A percentile compares a stretch with the other conserved stretches of the same genome.
Evolutionary conservation across 1,140 invertebrate species (phyloP).

Genomic region (Drosophila aff.): DNA sequence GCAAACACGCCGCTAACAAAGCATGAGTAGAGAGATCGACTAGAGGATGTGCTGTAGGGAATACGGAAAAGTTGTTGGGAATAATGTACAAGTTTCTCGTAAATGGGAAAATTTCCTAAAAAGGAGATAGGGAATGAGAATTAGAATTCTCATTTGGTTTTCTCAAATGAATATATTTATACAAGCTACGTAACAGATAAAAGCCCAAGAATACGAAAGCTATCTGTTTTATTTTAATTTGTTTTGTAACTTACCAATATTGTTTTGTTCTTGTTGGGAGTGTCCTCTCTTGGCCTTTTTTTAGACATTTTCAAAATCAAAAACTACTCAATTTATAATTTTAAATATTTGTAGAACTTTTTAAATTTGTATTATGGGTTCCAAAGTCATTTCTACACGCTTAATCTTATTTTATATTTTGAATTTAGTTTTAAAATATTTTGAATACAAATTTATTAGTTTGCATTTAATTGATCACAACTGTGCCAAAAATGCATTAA

Average conservation of each 20-base stretch:
- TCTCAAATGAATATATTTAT: neutral
- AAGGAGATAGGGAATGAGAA: neutral
- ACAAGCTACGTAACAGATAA: neutral
- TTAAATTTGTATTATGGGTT: no score
- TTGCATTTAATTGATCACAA: neutral
- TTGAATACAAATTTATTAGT: no score
- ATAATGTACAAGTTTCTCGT: neutral
- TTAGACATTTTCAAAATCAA: no score
- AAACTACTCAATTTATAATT: no score
- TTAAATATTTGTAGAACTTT: no score
- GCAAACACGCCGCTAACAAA: slow-evolving; percentile 27
- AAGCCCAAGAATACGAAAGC: neutral
- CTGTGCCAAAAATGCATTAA: neutral
- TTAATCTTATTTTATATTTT: no score
- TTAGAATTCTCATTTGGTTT: neutral
- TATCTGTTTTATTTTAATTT: neutral
- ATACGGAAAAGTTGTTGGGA: neutral
- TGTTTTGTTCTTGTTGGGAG: no score
- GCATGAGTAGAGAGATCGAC: slow-evolving; percentile 17
- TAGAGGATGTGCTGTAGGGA: slow-evolving; percentile 11
- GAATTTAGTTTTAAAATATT: no score
- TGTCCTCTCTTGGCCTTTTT: no score
- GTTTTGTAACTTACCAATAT: neutral
- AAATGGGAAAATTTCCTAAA: neutral
- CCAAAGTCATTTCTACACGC: no score